Evolutionary conservation across 2,113 vertebrate species (phyloP).

Genomic region (Galeopterus variegatus): DNA sequence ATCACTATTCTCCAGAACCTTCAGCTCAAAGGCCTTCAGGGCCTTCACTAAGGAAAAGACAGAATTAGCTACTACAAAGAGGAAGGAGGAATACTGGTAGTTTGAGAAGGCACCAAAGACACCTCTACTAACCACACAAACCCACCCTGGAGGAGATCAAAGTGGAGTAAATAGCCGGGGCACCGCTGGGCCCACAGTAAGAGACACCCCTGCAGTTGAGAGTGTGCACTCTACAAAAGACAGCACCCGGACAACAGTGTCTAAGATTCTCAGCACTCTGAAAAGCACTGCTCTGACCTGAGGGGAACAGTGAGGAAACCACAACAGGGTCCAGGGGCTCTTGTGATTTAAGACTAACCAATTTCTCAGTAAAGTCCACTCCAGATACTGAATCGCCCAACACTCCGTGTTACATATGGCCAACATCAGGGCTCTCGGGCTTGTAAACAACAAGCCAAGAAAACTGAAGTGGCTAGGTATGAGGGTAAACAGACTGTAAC

Average conservation of each 20-base stretch:
- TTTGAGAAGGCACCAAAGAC: background rate
- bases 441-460: background rate
- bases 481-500: conserved; percentile 56
- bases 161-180: background rate
- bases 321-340: background rate
- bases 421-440: background rate
- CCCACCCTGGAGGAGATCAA: background rate
- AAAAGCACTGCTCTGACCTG: background rate
- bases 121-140: background rate
- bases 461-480: conserved; percentile 65
- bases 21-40: background rate
- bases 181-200: background rate
- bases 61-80: background rate
- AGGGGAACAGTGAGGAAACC: background rate
- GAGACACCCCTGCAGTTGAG: background rate
- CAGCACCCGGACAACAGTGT: background rate
- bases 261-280: background rate
- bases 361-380: conserved; percentile 59
- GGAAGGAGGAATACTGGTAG: background rate
- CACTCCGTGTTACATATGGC: accelerated
- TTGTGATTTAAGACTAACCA: background rate
- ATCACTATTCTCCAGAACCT: background rate
- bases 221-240: background rate
- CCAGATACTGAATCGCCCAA: background rate
- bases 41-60: background rate